Base-by-base conservation (phyloP, 2,113 vertebrate species). In the Pygoscelis antarcticus region DNA sequence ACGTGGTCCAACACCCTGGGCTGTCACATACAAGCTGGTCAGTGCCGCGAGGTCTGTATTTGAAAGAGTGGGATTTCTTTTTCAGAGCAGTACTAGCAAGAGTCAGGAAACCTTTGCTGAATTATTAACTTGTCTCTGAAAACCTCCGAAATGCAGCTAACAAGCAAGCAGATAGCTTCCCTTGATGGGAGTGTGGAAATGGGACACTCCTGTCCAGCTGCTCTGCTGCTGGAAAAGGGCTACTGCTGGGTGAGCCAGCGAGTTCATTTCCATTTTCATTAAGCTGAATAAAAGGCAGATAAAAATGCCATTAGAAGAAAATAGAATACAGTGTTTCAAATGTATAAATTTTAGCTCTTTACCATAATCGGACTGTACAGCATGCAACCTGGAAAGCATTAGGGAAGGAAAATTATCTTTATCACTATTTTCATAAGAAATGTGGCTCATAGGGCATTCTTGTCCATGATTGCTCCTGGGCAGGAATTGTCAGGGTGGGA, bases 1-100 rank as follows among this genome's bases (percentile, higher is more conserved):
- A 25, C 4, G 2, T 8, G 18, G 13, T 36, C 30, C 20, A 7
- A 8, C 32, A 34, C 20, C 15, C 16, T 0, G 0, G 8, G 18
- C 36, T 78, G 23, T 61, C 42, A 20, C 3, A 1, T 30, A 23
- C 23, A 12, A 78, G 36, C 30, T 57, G 72, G 13, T 38, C 6
- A 3, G 38, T 64, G 44, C 62, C 2, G 1, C 9, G 2, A 46
- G 32, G 21, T 34, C 42, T 51, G 38, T 27, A 19, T 20, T 64
- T 49, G 17, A 18, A 80, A 52, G 13, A 40, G 19, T 7, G 52
- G 49, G 44, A 27, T 83, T 87, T 84, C 27, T 71, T 11, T 58
- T 42, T 54, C 40, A 54, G 13, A 86, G 21, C 16, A 25, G 19
- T 16, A 11, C 36, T 6, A 42, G 54, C 7, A 38, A 26, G 25